Conservation (phyloP, 2,797 vertebrate genomes). For the Chelon labrosus region DNA sequence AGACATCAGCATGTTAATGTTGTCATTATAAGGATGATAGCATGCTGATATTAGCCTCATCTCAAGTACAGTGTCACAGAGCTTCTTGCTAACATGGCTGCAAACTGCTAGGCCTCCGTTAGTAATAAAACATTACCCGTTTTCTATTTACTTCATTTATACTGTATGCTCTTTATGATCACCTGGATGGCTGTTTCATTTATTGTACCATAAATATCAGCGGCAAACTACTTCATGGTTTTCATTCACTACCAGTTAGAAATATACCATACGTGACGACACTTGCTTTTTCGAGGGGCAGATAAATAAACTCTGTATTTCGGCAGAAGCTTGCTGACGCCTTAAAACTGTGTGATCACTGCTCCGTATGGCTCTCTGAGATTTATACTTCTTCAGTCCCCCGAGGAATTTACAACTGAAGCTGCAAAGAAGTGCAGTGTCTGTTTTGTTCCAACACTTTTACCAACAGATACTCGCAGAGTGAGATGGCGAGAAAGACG, state of each 20-base stretch:
- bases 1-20: too few relatives aligned
- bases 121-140: too few relatives aligned
- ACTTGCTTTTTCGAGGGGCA: slow-evolving; percentile 58
- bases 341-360: slow-evolving; percentile 66
- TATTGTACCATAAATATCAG: background rate
- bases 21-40: too few relatives aligned
- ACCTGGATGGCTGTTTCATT: background rate
- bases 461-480: slow-evolving; percentile 7
- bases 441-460: slow-evolving; percentile 24
- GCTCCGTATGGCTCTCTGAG: slow-evolving; percentile 52
- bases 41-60: too few relatives aligned
- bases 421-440: slow-evolving; percentile 45
- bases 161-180: background rate
- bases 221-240: background rate
- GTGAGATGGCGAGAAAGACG: slow-evolving; percentile 8
- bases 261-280: slow-evolving; percentile 51
- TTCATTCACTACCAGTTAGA: slow-evolving; percentile 41
- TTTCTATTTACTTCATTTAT: too few relatives aligned
- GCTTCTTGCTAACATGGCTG: too few relatives aligned
- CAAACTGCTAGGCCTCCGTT: too few relatives aligned
- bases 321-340: slow-evolving; percentile 75
- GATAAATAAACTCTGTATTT: slow-evolving; percentile 76
- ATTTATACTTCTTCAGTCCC: slow-evolving; percentile 64
- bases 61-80: too few relatives aligned
- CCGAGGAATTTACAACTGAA: slow-evolving; percentile 64